Conservation (phyloP, 2,113 vertebrate genomes). For the Centropristis striata region DNA sequence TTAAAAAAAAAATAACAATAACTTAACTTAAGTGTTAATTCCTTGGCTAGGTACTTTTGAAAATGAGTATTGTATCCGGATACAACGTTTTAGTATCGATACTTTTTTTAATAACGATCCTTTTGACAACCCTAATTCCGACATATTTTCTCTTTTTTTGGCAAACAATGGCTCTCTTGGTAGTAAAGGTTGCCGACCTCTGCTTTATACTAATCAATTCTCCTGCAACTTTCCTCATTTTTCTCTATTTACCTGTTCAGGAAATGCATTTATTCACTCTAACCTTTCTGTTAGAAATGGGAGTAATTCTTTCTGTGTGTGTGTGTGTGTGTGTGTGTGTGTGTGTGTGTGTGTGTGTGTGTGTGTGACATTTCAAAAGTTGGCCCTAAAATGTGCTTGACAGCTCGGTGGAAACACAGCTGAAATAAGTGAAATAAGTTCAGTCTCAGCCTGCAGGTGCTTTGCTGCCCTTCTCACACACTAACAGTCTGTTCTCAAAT, state of each 20-base stretch:
- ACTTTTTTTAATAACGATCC: too few relatives aligned
- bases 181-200: too few relatives aligned
- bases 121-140: too few relatives aligned
- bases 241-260: neutral
- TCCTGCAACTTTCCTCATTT: neutral
- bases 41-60: too few relatives aligned
- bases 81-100: too few relatives aligned
- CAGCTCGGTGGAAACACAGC: slow-evolving; percentile 27
- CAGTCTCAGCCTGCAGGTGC: slow-evolving; percentile 36
- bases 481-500: neutral
- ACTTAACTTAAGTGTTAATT: too few relatives aligned
- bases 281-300: slow-evolving; percentile 31
- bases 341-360: neutral
- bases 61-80: too few relatives aligned
- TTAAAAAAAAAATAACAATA: too few relatives aligned
- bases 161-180: too few relatives aligned
- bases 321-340: neutral
- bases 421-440: slow-evolving; percentile 50
- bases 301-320: slow-evolving; percentile 44
- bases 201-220: slow-evolving; percentile 23
- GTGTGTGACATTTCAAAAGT: slow-evolving; percentile 50
- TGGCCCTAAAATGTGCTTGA: slow-evolving; percentile 32
- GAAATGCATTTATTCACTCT: slow-evolving; percentile 28
- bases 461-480: neutral
- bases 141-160: too few relatives aligned